Evolutionary conservation across 2,888 invertebrate species (phyloP).

Genomic region (Nymphalis c-album): DNA sequence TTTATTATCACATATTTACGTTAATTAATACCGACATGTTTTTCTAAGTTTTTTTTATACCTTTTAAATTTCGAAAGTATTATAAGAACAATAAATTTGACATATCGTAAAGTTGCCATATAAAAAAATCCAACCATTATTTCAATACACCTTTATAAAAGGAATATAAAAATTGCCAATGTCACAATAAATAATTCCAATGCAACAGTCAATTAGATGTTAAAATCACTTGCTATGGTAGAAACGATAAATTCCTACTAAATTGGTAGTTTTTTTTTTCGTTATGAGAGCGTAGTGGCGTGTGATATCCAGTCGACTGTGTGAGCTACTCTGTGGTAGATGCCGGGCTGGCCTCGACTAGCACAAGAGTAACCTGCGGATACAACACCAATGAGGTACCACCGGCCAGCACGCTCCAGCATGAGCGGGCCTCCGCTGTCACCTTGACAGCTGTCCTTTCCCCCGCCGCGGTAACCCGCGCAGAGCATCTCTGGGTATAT

Average conservation of each 20-base stretch:
- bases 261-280: constrained; percentile 12
- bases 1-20: constrained; percentile 30
- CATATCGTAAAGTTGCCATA: background rate
- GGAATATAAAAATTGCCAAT: constrained; percentile 15
- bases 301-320: constrained; percentile 96
- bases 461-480: constrained; percentile 94
- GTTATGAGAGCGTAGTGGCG: constrained; percentile 76
- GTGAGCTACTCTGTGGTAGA: constrained; percentile 95
- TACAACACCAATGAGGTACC: constrained; percentile 95
- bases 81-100: background rate
- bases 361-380: constrained; percentile 97
- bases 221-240: background rate
- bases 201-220: background rate
- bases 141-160: constrained; percentile 28
- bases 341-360: constrained; percentile 95
- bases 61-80: background rate
- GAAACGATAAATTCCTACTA: constrained; percentile 18
- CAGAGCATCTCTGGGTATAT: constrained; percentile 98
- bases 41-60: constrained; percentile 1
- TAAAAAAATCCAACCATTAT: background rate
- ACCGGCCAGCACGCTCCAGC: constrained; percentile 92
- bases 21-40: constrained; percentile 20
- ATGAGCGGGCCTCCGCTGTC: constrained; percentile 95
- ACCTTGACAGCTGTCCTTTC: constrained; percentile 89
- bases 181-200: constrained; percentile 7